A percentile compares a stretch with the other conserved stretches of the same genome.
Conservation (phyloP, 2,113 vertebrate genomes). For the Verasper variegatus region DNA sequence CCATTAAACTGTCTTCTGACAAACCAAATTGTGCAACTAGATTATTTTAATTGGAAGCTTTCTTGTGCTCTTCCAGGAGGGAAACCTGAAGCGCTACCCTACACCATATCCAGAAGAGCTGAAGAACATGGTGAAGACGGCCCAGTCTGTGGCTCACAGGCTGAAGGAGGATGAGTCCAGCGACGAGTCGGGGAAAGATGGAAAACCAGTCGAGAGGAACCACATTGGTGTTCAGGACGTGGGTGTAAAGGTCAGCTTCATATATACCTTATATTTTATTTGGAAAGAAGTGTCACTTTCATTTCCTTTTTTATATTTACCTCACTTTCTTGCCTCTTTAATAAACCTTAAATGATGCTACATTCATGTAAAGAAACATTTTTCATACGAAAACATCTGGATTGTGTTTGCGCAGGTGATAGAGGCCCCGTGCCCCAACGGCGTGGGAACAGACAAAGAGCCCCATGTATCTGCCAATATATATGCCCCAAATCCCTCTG, state of each 20-base stretch:
- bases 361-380: not conserved
- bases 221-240: constrained; percentile 88
- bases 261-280: too few relatives aligned
- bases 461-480: constrained; percentile 75
- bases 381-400: not conserved
- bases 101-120: constrained; percentile 98
- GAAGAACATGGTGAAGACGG: constrained; percentile 99
- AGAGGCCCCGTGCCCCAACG: constrained; percentile 85
- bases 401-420: constrained; percentile 83
- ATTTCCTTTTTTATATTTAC: not conserved
- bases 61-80: constrained; percentile 84
- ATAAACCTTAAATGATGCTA: too few relatives aligned
- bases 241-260: constrained; percentile 87
- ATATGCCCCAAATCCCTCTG: constrained; percentile 73
- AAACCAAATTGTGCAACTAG: not conserved
- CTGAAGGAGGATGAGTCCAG: constrained; percentile 93
- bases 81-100: constrained; percentile 97
- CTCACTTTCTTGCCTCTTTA: not conserved
- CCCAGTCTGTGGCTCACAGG: constrained; percentile 95
- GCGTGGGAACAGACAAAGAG: constrained; percentile 83
- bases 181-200: constrained; percentile 86
- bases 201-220: too few relatives aligned
- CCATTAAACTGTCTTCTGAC: not conserved
- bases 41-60: not conserved
- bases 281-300: too few relatives aligned